phyloP scores from a whole-genome alignment of 2,113 vertebrate genomes.

The Ellobius talpinus region DNA sequence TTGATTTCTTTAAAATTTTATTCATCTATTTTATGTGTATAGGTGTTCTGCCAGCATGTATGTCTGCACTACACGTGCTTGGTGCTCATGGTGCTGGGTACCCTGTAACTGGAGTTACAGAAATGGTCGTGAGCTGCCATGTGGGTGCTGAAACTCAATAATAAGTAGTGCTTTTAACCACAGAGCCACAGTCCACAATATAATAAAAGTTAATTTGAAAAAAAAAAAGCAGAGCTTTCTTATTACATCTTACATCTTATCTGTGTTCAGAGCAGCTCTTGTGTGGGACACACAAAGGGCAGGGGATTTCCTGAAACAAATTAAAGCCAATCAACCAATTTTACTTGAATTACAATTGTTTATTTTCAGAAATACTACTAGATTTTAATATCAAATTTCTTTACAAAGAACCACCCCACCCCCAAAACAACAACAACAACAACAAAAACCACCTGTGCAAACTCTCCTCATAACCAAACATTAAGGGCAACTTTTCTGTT shows the following conservation, averaged over 20 bases:
- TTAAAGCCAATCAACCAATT: constrained; percentile 72
- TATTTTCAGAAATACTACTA: constrained; percentile 43
- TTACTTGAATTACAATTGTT: constrained; percentile 57
- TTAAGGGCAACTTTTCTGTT: constrained; percentile 94
- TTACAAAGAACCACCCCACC: constrained; percentile 63
- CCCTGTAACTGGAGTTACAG: background rate
- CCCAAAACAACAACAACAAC: too few relatives aligned
- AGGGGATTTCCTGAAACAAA: background rate
- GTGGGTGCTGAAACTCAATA: too few relatives aligned
- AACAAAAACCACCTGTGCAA: constrained; percentile 78
- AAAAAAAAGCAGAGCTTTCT: background rate
- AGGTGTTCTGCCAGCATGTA: background rate
- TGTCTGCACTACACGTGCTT: background rate
- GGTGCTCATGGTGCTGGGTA: background rate
- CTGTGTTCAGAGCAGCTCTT: constrained; percentile 71
- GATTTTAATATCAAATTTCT: constrained; percentile 75
- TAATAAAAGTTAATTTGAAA: background rate
- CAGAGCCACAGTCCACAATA: background rate
- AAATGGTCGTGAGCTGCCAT: background rate
- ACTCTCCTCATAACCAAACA: constrained; percentile 96
- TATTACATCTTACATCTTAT: constrained; percentile 62
- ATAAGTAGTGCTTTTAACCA: background rate
- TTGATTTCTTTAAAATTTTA: background rate
- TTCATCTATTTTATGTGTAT: background rate
- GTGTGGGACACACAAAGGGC: constrained; percentile 65